Percentiles rank a stretch among this genome's conserved stretches.
phyloP scores from a whole-genome alignment of 2,797 vertebrate genomes.

The Oreonectes daqikongensis region DNA sequence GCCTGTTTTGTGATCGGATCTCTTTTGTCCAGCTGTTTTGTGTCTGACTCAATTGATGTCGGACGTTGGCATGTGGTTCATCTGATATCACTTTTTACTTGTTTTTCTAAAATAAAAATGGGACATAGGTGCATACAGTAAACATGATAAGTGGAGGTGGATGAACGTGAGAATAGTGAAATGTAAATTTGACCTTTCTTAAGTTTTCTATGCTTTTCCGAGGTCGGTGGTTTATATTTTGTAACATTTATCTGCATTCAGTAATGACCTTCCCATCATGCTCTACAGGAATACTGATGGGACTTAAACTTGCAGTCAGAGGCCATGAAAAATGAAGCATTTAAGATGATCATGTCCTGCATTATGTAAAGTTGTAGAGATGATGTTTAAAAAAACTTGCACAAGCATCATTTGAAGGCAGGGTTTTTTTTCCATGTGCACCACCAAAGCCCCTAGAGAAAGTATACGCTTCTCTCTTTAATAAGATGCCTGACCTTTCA shows the following conservation, averaged over 20 bases:
- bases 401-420: background rate
- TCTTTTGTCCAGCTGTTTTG: background rate
- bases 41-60: background rate
- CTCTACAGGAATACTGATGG: constrained; percentile 62
- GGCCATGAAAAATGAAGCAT: constrained; percentile 49
- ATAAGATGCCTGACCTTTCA: background rate
- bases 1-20: constrained; percentile 7
- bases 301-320: constrained; percentile 53
- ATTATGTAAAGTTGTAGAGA: constrained; percentile 22
- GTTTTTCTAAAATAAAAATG: background rate
- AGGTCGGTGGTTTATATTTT: constrained; percentile 62
- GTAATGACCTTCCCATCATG: constrained; percentile 63
- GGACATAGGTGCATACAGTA: background rate
- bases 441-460: background rate
- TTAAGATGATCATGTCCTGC: constrained; percentile 43
- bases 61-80: background rate
- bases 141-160: constrained; percentile 30
- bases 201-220: constrained; percentile 52
- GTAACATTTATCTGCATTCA: constrained; percentile 63
- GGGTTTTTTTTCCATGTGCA: background rate
- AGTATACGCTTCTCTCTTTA: background rate
- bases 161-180: constrained; percentile 33
- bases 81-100: constrained; percentile 12
- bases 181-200: constrained; percentile 57
- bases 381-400: constrained; percentile 1